These are phyloP conservation scores for Bombus pascuorum DNA, from an alignment of 1,140 invertebrate species.

Conservation along the genomic window DNA sequence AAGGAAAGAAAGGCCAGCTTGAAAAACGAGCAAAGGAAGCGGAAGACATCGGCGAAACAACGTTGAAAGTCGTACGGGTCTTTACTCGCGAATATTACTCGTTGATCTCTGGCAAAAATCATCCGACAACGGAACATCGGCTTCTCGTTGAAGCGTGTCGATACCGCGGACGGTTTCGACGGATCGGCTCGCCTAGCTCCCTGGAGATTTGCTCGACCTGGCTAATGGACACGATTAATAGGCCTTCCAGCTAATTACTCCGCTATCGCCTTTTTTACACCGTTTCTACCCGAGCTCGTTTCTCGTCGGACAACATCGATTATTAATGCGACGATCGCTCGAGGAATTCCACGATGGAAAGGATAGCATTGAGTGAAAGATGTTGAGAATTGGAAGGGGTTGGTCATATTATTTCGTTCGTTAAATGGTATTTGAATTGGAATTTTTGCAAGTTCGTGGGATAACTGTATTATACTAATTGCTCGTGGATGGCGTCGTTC, in stretches of 20 bases:
- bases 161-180: background rate
- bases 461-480: too few relatives aligned
- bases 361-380: too few relatives aligned
- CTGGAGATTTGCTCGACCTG: background rate
- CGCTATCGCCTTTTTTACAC: constrained; percentile 8
- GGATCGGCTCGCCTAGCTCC: background rate
- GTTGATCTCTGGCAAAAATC: background rate
- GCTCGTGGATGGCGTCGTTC: too few relatives aligned
- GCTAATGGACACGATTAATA: constrained; percentile 48
- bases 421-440: too few relatives aligned
- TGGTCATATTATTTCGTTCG: too few relatives aligned
- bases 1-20: background rate
- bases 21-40: background rate
- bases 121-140: background rate
- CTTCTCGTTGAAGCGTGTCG: constrained; percentile 34
- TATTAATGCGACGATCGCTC: constrained; percentile 5
- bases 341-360: background rate
- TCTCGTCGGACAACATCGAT: background rate
- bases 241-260: constrained; percentile 32
- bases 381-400: too few relatives aligned
- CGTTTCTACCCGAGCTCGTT: background rate
- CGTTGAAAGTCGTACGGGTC: background rate
- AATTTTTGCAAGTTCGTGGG: too few relatives aligned
- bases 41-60: background rate
- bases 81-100: constrained; percentile 10